These are phyloP conservation scores for Loris lydekkerianus DNA, from an alignment of 2,797 vertebrate species.

Conservation along the genomic window DNA sequence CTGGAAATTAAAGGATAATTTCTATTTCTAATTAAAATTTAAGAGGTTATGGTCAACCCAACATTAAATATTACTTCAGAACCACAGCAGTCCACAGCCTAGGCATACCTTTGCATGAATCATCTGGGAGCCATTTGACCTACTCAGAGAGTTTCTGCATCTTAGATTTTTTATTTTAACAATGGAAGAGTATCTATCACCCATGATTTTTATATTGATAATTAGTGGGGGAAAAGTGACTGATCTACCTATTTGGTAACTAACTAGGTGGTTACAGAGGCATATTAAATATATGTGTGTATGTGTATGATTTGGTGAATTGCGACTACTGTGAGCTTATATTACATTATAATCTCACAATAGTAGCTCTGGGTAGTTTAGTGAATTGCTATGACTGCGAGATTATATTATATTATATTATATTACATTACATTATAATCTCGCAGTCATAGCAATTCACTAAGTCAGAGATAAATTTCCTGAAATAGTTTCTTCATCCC, in stretches of 20 bases:
- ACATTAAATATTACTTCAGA: background rate
- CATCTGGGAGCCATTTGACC: background rate
- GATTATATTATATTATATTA: too few relatives aligned
- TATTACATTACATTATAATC: background rate
- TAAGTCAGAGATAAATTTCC: background rate
- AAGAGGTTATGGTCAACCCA: background rate
- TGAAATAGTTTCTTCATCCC: conserved; percentile 8
- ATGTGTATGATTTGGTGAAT: too few relatives aligned
- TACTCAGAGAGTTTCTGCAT: background rate
- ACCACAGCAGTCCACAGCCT: background rate
- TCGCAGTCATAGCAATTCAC: background rate
- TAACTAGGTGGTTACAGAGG: background rate
- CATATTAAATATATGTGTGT: background rate
- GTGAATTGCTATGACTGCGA: too few relatives aligned
- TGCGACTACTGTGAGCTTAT: too few relatives aligned
- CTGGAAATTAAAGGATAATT: conserved; percentile 43
- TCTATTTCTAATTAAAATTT: conserved; percentile 45
- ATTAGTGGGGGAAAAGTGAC: background rate
- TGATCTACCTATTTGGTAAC: conserved; percentile 23
- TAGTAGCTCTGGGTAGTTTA: too few relatives aligned
- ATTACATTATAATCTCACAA: too few relatives aligned
- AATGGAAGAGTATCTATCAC: conserved; percentile 3
- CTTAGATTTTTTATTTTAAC: conserved; percentile 51
- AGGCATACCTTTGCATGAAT: background rate
- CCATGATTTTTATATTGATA: background rate